A percentile compares a stretch with the other conserved stretches of the same genome.
Conservation (phyloP, 2,888 invertebrate genomes). For the Coelinius sp. region DNA sequence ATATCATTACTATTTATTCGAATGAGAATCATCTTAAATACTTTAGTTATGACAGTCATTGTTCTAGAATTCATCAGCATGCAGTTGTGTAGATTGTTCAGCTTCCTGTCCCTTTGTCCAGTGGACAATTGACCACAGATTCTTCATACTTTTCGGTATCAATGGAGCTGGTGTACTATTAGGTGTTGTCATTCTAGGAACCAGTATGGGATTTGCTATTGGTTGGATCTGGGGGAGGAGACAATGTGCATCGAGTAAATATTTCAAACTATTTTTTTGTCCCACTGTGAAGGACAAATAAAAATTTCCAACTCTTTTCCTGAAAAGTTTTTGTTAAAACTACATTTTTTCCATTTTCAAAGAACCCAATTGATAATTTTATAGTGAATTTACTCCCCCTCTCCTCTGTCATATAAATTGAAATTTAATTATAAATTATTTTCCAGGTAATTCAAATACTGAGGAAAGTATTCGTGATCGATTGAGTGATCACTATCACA, state of each 20-base stretch:
- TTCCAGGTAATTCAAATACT: not conserved
- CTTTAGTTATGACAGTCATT: slow-evolving; percentile 15
- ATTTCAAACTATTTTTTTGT: slow-evolving; percentile 29
- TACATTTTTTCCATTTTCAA: too few species aligned
- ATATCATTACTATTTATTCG: not conserved
- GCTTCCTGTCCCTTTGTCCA: slow-evolving; percentile 75
- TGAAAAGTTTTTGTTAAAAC: too few species aligned
- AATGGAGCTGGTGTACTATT: slow-evolving; percentile 78
- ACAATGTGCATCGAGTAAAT: slow-evolving; percentile 25
- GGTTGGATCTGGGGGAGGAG: slow-evolving; percentile 22
- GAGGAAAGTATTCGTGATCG: not conserved
- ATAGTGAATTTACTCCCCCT: too few species aligned
- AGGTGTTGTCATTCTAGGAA: slow-evolving; percentile 74
- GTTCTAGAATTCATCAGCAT: slow-evolving; percentile 73
- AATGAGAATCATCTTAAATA: not conserved
- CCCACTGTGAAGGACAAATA: too few species aligned
- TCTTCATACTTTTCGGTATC: slow-evolving; percentile 75
- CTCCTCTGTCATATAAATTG: not conserved
- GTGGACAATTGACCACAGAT: slow-evolving; percentile 67
- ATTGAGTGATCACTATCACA: slow-evolving; percentile 48
- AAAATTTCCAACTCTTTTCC: too few species aligned
- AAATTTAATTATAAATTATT: not conserved
- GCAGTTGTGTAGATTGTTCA: slow-evolving; percentile 85
- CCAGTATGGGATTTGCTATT: slow-evolving; percentile 67
- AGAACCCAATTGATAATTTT: too few species aligned